Conservation (phyloP, 2,888 invertebrate species). For the Spisula subtruncata region DNA sequence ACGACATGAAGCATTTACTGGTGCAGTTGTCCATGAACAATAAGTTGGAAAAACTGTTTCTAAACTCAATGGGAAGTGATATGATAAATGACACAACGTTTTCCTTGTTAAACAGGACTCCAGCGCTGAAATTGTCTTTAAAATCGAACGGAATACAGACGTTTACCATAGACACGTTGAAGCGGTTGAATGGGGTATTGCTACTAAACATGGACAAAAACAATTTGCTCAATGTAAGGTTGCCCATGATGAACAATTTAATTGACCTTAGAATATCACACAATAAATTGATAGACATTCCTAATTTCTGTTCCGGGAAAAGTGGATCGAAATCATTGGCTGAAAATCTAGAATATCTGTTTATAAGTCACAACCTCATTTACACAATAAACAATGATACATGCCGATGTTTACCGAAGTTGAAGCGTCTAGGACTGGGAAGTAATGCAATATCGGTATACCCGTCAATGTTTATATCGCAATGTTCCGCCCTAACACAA, state of each 20-base stretch:
- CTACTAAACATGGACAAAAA: neutral
- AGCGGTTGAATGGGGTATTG: neutral
- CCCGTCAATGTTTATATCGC: neutral
- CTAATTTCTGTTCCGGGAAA: neutral
- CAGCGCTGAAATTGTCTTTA: neutral
- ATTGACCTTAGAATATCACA: neutral
- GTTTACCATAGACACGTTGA: neutral
- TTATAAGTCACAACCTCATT: neutral
- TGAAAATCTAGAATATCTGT: neutral
- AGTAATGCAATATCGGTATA: neutral
- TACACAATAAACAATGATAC: neutral
- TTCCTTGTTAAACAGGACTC: neutral
- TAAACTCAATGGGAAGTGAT: conserved; percentile 1
- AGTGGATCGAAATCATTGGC: neutral
- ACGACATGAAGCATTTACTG: conserved; percentile 18
- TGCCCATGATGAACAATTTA: neutral
- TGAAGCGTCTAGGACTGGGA: neutral
- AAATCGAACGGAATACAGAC: neutral
- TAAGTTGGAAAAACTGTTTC: neutral
- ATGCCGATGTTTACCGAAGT: neutral
- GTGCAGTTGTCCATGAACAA: neutral
- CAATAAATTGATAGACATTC: neutral
- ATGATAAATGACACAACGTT: neutral
- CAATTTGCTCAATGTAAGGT: neutral
- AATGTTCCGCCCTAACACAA: neutral